phyloP scores from a whole-genome alignment of 2,888 invertebrate genomes.

The Octonoba sinensis region DNA sequence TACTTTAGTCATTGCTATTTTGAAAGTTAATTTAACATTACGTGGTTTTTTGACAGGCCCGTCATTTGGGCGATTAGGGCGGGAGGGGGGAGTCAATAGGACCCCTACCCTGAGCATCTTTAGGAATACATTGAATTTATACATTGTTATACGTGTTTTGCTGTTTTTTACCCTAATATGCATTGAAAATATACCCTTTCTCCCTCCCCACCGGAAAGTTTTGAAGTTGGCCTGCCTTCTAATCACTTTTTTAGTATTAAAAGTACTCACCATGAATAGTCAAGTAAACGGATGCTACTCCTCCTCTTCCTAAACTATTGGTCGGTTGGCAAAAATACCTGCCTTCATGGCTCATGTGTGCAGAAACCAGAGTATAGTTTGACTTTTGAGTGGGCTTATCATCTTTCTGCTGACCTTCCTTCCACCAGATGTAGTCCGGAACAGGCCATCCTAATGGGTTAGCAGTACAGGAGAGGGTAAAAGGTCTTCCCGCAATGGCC shows the following conservation, averaged over 20 bases:
- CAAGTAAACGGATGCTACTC: constrained; percentile 84
- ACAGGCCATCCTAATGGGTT: constrained; percentile 93
- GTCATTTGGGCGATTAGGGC: too few relatives aligned
- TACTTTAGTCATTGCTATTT: too few relatives aligned
- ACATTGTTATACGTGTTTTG: too few relatives aligned
- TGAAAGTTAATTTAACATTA: too few relatives aligned
- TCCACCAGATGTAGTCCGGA: constrained; percentile 88
- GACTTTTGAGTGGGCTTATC: constrained; percentile 84
- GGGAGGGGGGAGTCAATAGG: too few relatives aligned
- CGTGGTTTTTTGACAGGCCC: too few relatives aligned
- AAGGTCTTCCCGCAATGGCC: constrained; percentile 69
- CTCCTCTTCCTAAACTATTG: constrained; percentile 89
- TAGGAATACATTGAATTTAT: too few relatives aligned
- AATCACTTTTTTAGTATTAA: background rate
- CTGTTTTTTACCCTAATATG: too few relatives aligned
- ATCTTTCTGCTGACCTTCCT: constrained; percentile 76
- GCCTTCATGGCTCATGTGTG: constrained; percentile 85
- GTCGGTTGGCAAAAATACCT: constrained; percentile 90
- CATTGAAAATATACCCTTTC: too few relatives aligned
- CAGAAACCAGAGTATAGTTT: constrained; percentile 87
- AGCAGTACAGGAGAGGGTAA: constrained; percentile 85
- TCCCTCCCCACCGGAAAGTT: too few relatives aligned
- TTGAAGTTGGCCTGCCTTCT: too few relatives aligned
- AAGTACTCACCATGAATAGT: constrained; percentile 78
- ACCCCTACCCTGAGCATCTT: too few relatives aligned